phyloP scores from a whole-genome alignment of 2,113 vertebrate genomes.

The Argyrosomus japonicus region DNA sequence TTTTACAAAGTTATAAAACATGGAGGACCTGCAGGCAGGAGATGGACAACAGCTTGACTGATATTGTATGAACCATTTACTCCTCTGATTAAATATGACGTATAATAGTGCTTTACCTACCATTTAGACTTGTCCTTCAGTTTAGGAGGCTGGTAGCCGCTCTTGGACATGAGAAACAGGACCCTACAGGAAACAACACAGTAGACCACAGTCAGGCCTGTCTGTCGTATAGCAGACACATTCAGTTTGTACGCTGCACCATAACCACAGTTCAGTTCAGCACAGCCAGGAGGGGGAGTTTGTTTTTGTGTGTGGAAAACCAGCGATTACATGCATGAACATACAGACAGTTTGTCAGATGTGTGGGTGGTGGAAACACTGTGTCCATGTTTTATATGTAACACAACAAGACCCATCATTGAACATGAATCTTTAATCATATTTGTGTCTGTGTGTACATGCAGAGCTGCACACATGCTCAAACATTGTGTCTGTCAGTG shows the following conservation, averaged over 20 bases:
- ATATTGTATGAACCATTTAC: not conserved
- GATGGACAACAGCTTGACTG: not conserved
- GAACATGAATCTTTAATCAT: not conserved
- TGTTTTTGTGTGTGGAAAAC: not conserved
- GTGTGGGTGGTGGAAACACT: conserved; percentile 44
- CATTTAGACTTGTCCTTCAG: conserved; percentile 92
- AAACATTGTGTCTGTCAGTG: not conserved
- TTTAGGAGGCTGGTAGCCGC: conserved; percentile 92
- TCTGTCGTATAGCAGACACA: not conserved
- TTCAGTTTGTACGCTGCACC: not conserved
- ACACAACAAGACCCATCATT: not conserved
- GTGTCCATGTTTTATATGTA: not conserved
- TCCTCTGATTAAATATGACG: not conserved
- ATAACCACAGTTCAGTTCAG: not conserved
- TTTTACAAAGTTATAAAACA: conserved; percentile 92
- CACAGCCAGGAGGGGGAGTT: not conserved
- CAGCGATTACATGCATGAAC: not conserved
- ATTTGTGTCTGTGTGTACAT: not conserved
- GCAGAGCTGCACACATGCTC: not conserved
- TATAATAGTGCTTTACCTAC: conserved; percentile 70
- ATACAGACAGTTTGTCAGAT: not conserved
- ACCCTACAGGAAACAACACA: conserved; percentile 80
- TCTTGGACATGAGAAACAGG: conserved; percentile 94
- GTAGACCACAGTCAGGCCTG: not conserved
- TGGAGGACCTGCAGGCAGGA: conserved; percentile 83